A percentile compares a stretch with the other conserved stretches of the same genome.
Conservation (phyloP, 1,140 invertebrate species). For the Ooceraea biroi region DNA sequence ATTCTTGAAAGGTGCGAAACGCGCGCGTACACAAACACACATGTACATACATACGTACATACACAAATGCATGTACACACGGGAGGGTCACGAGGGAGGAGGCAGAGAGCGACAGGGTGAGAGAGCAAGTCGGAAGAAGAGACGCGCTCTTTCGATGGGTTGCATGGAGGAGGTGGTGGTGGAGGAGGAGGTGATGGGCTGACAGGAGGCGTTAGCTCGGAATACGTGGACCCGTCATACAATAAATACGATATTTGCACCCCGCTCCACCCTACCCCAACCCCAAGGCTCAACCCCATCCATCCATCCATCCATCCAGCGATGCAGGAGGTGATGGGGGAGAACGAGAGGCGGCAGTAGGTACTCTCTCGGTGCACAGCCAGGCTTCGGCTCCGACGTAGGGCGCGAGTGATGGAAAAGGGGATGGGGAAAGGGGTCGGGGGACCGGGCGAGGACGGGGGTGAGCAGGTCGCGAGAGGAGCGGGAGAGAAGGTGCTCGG, state of each 20-base stretch:
- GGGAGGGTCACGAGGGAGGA: conserved; percentile 36
- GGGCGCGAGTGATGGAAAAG: conserved; percentile 35
- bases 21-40: not conserved
- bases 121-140: conserved; percentile 38
- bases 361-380: conserved; percentile 58
- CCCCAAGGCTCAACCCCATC: conserved; percentile 40
- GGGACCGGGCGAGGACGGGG: conserved; percentile 39
- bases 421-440: conserved; percentile 55
- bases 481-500: conserved; percentile 73
- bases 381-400: conserved; percentile 69
- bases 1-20: conserved; percentile 69
- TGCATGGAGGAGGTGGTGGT: not conserved
- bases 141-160: conserved; percentile 22
- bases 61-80: not conserved
- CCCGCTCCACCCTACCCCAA: conserved; percentile 50
- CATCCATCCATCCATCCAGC: conserved; percentile 42
- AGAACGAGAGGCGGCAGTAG: conserved; percentile 57
- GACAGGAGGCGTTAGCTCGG: conserved; percentile 74
- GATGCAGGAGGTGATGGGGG: conserved; percentile 44
- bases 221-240: conserved; percentile 80
- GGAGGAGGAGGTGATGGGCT: conserved; percentile 49
- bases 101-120: conserved; percentile 4
- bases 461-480: conserved; percentile 54
- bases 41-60: not conserved
- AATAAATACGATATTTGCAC: conserved; percentile 84